Conservation (phyloP, 2,888 invertebrate species). For the Mylabris sibirica region DNA sequence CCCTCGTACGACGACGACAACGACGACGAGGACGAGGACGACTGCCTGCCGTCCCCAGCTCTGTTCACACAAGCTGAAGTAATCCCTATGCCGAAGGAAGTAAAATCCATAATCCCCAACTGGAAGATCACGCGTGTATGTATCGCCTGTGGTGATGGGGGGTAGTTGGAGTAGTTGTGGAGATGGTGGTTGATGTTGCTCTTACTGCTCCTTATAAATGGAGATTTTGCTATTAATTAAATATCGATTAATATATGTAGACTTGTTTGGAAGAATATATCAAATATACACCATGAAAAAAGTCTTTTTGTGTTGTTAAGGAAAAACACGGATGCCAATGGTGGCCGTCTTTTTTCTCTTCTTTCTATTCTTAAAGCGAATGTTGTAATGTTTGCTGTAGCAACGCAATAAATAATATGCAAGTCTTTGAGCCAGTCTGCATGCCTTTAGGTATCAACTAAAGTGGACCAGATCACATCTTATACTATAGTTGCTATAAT, state of each 20-base stretch:
- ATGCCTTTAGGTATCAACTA: constrained; percentile 60
- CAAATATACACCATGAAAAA: neutral
- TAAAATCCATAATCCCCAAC: constrained; percentile 54
- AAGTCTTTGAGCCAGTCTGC: constrained; percentile 61
- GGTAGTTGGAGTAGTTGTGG: neutral
- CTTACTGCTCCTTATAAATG: neutral
- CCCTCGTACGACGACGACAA: constrained; percentile 25
- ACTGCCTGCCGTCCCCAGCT: constrained; percentile 33
- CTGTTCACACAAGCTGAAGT: constrained; percentile 52
- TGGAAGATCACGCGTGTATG: constrained; percentile 35
- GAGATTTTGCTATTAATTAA: constrained; percentile 34
- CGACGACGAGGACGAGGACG: too few relatives aligned
- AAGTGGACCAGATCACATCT: constrained; percentile 44
- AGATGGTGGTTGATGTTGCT: constrained; percentile 7
- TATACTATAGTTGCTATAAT: constrained; percentile 15
- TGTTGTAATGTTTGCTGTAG: constrained; percentile 60
- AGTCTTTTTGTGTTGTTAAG: neutral
- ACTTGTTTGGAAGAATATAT: neutral
- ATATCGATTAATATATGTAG: constrained; percentile 27
- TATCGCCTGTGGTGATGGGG: constrained; percentile 28
- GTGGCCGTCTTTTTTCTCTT: neutral
- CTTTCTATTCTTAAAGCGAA: constrained; percentile 19
- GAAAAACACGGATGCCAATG: neutral
- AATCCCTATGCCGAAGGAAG: constrained; percentile 54
- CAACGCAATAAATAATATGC: constrained; percentile 63